phyloP scores from a whole-genome alignment of 2,797 vertebrate species.

The Enteromius treurensis region DNA sequence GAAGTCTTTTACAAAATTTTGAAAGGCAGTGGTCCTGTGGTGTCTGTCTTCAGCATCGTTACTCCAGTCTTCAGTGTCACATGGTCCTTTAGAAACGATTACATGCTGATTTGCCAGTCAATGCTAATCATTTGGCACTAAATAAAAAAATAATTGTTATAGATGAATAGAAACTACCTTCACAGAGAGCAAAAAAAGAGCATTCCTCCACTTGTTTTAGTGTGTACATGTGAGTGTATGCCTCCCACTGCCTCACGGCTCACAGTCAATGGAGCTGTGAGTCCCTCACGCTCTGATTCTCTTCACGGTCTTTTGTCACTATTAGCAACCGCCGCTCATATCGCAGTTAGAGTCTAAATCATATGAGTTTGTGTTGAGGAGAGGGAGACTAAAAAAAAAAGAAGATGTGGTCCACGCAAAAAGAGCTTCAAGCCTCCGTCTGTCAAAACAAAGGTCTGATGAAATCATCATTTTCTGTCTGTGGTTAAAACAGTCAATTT shows the following conservation, averaged over 20 bases:
- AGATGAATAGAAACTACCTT: not conserved
- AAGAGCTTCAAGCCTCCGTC: not conserved
- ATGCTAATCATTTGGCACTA: not conserved
- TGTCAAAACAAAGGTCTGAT: not conserved
- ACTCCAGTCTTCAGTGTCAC: not conserved
- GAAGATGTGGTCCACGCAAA: conserved; percentile 26
- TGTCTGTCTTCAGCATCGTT: not conserved
- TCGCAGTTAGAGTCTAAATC: conserved; percentile 60
- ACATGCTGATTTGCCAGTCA: not conserved
- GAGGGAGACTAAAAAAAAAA: not conserved
- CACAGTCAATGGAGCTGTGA: conserved; percentile 44
- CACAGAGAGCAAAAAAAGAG: not conserved
- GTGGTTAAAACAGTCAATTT: conserved; percentile 9
- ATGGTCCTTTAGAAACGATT: not conserved
- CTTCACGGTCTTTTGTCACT: conserved; percentile 73
- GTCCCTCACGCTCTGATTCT: conserved; percentile 58
- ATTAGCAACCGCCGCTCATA: conserved; percentile 77
- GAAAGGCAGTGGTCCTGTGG: not conserved
- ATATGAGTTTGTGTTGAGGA: conserved; percentile 53
- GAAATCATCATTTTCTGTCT: conserved; percentile 21
- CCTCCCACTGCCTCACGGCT: conserved; percentile 45
- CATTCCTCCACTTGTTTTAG: conserved; percentile 9
- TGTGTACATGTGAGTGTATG: not conserved
- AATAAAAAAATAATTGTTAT: not conserved
- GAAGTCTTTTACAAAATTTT: not conserved